These are phyloP conservation scores for Carabus problematicus DNA, from an alignment of 2,888 invertebrate genomes.

Conservation along the genomic window DNA sequence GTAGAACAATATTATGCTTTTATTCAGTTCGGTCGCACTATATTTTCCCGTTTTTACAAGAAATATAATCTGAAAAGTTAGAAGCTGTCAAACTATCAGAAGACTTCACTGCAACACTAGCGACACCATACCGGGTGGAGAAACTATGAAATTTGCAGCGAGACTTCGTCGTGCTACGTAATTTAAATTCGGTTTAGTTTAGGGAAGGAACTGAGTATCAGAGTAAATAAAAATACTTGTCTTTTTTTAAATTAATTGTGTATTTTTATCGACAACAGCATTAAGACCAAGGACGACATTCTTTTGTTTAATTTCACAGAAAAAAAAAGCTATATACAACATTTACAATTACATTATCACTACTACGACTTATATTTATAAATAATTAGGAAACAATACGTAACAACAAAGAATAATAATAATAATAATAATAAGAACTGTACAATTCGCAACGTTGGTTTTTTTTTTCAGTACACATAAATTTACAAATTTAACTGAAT, in stretches of 20 bases:
- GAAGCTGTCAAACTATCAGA: background rate
- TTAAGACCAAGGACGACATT: slow-evolving; percentile 53
- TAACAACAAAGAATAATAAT: slow-evolving; percentile 29
- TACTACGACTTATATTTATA: slow-evolving; percentile 39
- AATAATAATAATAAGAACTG: slow-evolving; percentile 30
- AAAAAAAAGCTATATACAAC: slow-evolving; percentile 56
- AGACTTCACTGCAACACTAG: background rate
- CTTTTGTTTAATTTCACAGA: slow-evolving; percentile 49
- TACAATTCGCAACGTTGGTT: slow-evolving; percentile 31
- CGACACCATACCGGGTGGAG: background rate
- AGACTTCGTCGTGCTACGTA: background rate
- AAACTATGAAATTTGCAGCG: background rate
- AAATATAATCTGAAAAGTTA: background rate
- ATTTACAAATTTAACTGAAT: slow-evolving; percentile 28
- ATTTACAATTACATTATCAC: slow-evolving; percentile 50
- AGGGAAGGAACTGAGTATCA: background rate
- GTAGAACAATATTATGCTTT: too few species aligned
- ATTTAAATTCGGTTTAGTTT: background rate
- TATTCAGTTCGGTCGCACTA: too few species aligned
- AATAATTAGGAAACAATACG: slow-evolving; percentile 43
- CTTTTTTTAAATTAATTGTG: slow-evolving; percentile 32
- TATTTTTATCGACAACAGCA: slow-evolving; percentile 55
- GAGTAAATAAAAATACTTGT: background rate
- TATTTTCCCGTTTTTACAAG: too few species aligned
- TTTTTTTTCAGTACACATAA: slow-evolving; percentile 23